Evolutionary conservation across 2,113 vertebrate genomes (phyloP).

Genomic region (Thunnus maccoyii): DNA sequence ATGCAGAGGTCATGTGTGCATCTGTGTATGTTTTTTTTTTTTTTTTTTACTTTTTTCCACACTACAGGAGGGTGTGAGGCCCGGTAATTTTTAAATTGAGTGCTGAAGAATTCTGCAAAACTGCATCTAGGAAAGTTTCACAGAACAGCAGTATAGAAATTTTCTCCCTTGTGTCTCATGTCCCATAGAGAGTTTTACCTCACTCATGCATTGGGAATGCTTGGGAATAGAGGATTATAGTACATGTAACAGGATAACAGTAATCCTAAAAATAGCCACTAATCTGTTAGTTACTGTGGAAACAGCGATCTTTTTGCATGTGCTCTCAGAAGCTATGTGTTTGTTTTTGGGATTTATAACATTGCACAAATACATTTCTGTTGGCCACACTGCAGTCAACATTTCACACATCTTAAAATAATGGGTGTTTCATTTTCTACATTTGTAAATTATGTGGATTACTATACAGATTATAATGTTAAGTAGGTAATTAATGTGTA

Average conservation of each 20-base stretch:
- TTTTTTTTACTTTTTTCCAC: background rate
- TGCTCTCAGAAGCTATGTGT: conserved; percentile 41
- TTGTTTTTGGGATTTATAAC: conserved; percentile 30
- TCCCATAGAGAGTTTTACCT: conserved; percentile 32
- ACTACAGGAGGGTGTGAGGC: background rate
- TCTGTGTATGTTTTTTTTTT: background rate
- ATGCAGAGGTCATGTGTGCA: too few relatives aligned
- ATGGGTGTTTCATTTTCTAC: background rate
- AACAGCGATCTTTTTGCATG: conserved; percentile 35
- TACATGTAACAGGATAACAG: conserved; percentile 61
- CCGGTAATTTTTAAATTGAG: background rate
- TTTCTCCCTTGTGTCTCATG: background rate
- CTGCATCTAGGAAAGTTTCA: background rate
- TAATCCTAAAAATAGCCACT: conserved; percentile 66
- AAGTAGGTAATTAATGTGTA: conserved; percentile 28
- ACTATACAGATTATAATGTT: conserved; percentile 30
- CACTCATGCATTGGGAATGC: conserved; percentile 26
- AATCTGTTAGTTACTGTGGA: conserved; percentile 61
- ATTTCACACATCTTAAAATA: conserved; percentile 28
- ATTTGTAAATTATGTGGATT: conserved; percentile 44
- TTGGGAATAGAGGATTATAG: conserved; percentile 38
- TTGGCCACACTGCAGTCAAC: conserved; percentile 7
- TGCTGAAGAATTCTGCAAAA: background rate
- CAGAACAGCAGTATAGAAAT: background rate
- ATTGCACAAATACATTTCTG: conserved; percentile 5